phyloP scores from a whole-genome alignment of 2,888 invertebrate species.

The Oegoconia quadripuncta region DNA sequence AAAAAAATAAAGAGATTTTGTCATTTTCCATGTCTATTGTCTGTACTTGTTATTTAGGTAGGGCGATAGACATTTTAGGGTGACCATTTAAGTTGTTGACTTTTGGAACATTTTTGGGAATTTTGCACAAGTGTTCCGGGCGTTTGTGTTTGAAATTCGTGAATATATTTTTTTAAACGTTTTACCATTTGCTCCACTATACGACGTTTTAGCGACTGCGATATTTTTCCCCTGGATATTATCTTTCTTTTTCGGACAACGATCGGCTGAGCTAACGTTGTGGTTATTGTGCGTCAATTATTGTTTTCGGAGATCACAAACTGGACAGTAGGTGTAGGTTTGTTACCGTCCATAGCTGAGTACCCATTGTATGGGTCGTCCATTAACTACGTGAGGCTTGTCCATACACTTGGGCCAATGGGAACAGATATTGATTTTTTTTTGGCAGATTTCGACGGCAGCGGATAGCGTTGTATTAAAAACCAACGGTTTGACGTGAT shows the following conservation, averaged over 20 bases:
- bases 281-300: conserved; percentile 18
- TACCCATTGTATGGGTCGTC: not conserved
- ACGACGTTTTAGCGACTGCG: conserved; percentile 10
- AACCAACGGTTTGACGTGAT: too few species aligned
- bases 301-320: conserved; percentile 8
- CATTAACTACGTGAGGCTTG: not conserved
- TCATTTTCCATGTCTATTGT: conserved; percentile 39
- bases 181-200: conserved; percentile 36
- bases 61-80: conserved; percentile 30
- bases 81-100: conserved; percentile 40
- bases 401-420: not conserved
- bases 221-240: conserved; percentile 25
- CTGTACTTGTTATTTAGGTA: conserved; percentile 24
- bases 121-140: conserved; percentile 40
- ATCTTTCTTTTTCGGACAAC: conserved; percentile 9
- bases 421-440: not conserved
- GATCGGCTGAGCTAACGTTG: conserved; percentile 7
- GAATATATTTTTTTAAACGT: conserved; percentile 54
- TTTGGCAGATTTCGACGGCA: not conserved
- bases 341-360: conserved; percentile 24
- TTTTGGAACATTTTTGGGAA: conserved; percentile 38
- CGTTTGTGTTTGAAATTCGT: conserved; percentile 41
- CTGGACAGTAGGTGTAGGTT: conserved; percentile 16
- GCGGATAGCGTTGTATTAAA: too few species aligned
- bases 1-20: conserved; percentile 39